A percentile compares a stretch with the other conserved stretches of the same genome.
These are phyloP conservation scores for Microplitis manilae DNA, from an alignment of 2,888 invertebrate genomes.

Conservation along the genomic window DNA sequence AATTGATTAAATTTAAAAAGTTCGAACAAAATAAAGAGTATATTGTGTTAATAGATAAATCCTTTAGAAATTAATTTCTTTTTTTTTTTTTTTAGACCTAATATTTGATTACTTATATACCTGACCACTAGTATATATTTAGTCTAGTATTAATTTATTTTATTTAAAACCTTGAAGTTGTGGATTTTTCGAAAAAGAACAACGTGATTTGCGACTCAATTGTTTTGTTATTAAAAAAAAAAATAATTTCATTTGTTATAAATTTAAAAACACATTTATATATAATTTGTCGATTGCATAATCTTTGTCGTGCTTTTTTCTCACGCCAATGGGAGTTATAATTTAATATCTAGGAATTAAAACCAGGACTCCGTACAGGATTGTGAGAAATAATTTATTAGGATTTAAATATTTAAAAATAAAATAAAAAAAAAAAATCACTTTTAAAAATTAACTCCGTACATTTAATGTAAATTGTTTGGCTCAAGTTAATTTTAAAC, in stretches of 20 bases:
- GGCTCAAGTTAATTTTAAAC: not conserved
- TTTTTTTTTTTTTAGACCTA: not conserved
- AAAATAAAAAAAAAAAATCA: not conserved
- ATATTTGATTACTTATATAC: not conserved
- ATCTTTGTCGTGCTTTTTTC: not conserved
- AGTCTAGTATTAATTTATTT: not conserved
- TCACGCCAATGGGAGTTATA: not conserved
- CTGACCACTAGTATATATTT: not conserved
- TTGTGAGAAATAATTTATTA: not conserved
- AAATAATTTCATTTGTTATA: conserved; percentile 17
- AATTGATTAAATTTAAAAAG: conserved; percentile 17
- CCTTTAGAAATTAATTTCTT: conserved; percentile 19
- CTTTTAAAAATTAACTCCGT: not conserved
- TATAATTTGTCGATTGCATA: conserved; percentile 15
- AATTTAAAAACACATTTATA: not conserved
- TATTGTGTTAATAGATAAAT: conserved; percentile 2
- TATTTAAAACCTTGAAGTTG: not conserved
- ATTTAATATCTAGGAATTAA: not conserved
- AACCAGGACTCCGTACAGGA: not conserved
- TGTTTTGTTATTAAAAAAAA: conserved; percentile 40
- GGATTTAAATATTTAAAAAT: not conserved
- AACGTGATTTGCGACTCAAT: conserved; percentile 26
- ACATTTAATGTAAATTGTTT: not conserved
- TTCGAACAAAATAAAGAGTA: conserved; percentile 23
- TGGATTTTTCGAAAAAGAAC: conserved; percentile 24